A percentile compares a stretch with the other conserved stretches of the same genome.
Conservation (phyloP, 2,113 vertebrate species). For the Hippocampus zosterae region DNA sequence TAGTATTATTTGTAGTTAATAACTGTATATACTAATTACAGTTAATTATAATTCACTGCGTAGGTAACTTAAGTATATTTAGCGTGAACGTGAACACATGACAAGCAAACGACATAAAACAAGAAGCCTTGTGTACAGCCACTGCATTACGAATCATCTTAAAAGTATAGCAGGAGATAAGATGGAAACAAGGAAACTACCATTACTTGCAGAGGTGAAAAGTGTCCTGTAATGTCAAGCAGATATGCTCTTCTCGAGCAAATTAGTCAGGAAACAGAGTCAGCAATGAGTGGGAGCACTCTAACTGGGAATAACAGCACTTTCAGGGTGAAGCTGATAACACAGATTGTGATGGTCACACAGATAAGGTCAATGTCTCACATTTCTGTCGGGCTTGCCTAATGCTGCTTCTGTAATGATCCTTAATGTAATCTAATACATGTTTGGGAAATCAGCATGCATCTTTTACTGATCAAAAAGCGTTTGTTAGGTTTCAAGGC, state of each 20-base stretch:
- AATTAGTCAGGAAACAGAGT: constrained; percentile 53
- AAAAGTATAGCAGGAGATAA: constrained; percentile 10
- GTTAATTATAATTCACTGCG: too few relatives aligned
- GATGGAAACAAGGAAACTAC: constrained; percentile 30
- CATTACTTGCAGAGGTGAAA: constrained; percentile 47
- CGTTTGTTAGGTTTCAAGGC: too few relatives aligned
- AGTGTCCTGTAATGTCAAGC: constrained; percentile 46
- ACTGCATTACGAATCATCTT: constrained; percentile 15
- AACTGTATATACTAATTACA: too few relatives aligned
- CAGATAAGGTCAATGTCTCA: constrained; percentile 47
- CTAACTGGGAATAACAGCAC: constrained; percentile 52
- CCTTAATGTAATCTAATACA: constrained; percentile 13
- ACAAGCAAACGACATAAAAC: not conserved
- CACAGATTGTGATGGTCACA: constrained; percentile 48
- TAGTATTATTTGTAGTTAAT: too few relatives aligned
- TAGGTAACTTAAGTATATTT: too few relatives aligned
- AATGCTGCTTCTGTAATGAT: constrained; percentile 34
- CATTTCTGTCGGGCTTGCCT: constrained; percentile 26
- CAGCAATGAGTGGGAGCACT: constrained; percentile 40
- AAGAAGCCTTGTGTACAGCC: not conserved
- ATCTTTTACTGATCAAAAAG: too few relatives aligned
- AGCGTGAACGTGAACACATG: not conserved
- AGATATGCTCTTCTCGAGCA: constrained; percentile 45
- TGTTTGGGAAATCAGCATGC: too few relatives aligned
- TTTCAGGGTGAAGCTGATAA: constrained; percentile 44